Conservation (phyloP, 2,113 vertebrate species). For the Lampris megalopsis region DNA sequence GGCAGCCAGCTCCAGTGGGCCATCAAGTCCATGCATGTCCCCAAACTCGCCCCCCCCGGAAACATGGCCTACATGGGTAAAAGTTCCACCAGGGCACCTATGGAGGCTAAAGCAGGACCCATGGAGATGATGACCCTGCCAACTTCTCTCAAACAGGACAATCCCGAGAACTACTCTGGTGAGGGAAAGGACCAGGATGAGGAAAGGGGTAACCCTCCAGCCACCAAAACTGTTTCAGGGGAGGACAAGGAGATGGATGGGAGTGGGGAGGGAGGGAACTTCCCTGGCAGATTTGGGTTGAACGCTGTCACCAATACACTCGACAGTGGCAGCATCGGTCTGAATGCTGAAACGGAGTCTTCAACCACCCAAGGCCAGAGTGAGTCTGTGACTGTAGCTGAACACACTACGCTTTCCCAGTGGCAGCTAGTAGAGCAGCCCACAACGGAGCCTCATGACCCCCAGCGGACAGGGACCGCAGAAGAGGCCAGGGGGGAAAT, state of each 20-base stretch:
- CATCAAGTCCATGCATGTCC: constrained; percentile 62
- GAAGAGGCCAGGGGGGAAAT: constrained; percentile 78
- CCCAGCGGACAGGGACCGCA: constrained; percentile 29
- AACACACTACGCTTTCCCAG: constrained; percentile 71
- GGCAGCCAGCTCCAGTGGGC: constrained; percentile 65
- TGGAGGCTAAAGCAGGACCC: constrained; percentile 80
- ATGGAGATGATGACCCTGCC: constrained; percentile 79
- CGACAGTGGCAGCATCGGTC: constrained; percentile 18
- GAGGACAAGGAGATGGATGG: constrained; percentile 75
- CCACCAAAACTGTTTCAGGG: constrained; percentile 28
- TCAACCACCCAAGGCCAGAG: constrained; percentile 34
- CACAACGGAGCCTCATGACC: constrained; percentile 43
- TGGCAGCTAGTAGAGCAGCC: constrained; percentile 74
- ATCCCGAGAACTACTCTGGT: constrained; percentile 81
- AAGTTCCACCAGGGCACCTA: constrained; percentile 60
- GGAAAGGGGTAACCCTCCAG: constrained; percentile 41
- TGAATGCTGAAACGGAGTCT: constrained; percentile 22
- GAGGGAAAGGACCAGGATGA: constrained; percentile 76
- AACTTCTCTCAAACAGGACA: constrained; percentile 60
- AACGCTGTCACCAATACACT: constrained; percentile 22
- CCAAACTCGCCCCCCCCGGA: constrained; percentile 43
- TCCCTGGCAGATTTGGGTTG: constrained; percentile 43
- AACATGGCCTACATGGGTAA: constrained; percentile 47
- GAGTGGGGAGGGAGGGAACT: constrained; percentile 69
- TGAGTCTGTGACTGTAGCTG: constrained; percentile 48